Percentiles rank a stretch among this genome's conserved stretches.
phyloP scores from a whole-genome alignment of 2,888 invertebrate species.

The Conus canariensis region DNA sequence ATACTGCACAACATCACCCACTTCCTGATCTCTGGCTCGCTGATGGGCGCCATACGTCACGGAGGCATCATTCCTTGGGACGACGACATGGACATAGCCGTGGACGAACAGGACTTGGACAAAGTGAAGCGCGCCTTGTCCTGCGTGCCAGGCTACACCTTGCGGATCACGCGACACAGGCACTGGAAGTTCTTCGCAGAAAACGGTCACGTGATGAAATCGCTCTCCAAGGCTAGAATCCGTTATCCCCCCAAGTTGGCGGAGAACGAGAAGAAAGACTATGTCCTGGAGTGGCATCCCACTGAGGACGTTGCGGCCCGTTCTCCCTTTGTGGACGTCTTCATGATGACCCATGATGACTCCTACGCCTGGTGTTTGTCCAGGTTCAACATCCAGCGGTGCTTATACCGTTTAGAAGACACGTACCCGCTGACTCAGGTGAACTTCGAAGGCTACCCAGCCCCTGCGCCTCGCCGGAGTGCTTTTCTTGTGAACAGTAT shows the following conservation, averaged over 20 bases:
- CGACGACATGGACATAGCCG: constrained; percentile 60
- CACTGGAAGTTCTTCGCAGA: constrained; percentile 61
- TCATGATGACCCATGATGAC: constrained; percentile 57
- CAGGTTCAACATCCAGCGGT: constrained; percentile 2
- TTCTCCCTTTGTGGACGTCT: constrained; percentile 67
- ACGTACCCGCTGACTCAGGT: constrained; percentile 42
- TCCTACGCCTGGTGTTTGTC: constrained; percentile 57
- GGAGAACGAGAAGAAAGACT: neutral
- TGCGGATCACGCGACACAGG: constrained; percentile 46
- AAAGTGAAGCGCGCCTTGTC: constrained; percentile 37
- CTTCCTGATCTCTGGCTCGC: constrained; percentile 39
- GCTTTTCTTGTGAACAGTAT: neutral
- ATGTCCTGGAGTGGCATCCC: neutral
- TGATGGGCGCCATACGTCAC: constrained; percentile 51
- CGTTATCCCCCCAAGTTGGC: neutral
- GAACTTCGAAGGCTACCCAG: constrained; percentile 38
- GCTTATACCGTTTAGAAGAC: constrained; percentile 33
- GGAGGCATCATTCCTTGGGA: constrained; percentile 63
- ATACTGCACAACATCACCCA: constrained; percentile 14
- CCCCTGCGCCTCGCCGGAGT: constrained; percentile 42
- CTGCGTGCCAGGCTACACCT: constrained; percentile 47
- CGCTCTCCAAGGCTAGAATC: constrained; percentile 41
- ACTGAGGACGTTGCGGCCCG: neutral
- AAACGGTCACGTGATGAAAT: neutral
- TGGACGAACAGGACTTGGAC: constrained; percentile 43